Base-by-base conservation (phyloP, 2,797 vertebrate species). In the Naso thynnoides region DNA sequence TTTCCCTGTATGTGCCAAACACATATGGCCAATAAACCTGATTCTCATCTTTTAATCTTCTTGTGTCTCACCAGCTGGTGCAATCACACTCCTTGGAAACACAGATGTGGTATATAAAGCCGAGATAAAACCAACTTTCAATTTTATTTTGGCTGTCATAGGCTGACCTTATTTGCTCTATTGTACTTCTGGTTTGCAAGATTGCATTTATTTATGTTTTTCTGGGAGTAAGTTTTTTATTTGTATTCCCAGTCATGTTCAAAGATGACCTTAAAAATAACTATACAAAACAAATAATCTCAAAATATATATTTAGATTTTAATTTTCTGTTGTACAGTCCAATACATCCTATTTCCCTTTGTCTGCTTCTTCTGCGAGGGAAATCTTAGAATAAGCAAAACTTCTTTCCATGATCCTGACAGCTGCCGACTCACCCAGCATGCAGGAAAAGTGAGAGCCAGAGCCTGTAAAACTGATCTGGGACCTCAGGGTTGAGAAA, bases 401-500 rank as follows among this genome's bases (percentile, higher is more conserved):
- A 61, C 14, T 27, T 3, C 15, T 61, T 78, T 29, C 19, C n/a
- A 26, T 6, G 29, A 45, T 73, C 13, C 47, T 49, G 60, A 50
- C 11, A 67, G 47, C 44, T 19, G 19, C 21, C 9, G 36, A 89
- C 96, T 96, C 94, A 98, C 97, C 98, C 98, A 67, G 98, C 97
- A 7, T 99, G 97, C 41, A 99, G 93, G 91, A 99, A 99, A 71
- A 99, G 96, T 0, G 97, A 99, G 70, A 98, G 96, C 97, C 97
- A 99, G 70, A 99, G 96, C 75, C 97, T 94, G 90, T 99, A 99
- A 91, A 99, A 98, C 94, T 99, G 97, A 93, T 99, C 97, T 24
- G 98, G 97, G 87, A 98, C 95, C 87, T 98, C 97, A 0, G 98
- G 98, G 83, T 99, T 99, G 81, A 99, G 95, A 90, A 99, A 99